Evolutionary conservation across 2,888 invertebrate species (phyloP).

Genomic region (Biston stratarius): DNA sequence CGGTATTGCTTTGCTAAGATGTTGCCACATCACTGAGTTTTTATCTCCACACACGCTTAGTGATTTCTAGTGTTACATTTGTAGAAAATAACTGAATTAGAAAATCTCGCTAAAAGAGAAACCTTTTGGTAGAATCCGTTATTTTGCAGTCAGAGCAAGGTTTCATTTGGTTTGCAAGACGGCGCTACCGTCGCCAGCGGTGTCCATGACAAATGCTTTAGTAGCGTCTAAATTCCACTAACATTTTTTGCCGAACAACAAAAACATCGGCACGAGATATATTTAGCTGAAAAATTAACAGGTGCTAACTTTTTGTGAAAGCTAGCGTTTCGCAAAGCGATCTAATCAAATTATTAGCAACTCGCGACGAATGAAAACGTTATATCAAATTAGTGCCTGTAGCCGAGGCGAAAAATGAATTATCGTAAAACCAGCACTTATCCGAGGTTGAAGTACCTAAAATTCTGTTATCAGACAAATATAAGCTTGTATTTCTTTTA

Average conservation of each 20-base stretch:
- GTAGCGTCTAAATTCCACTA: conserved; percentile 53
- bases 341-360: conserved; percentile 49
- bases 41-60: conserved; percentile 18
- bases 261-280: conserved; percentile 48
- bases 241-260: conserved; percentile 35
- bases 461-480: conserved; percentile 10
- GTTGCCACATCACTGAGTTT: conserved; percentile 31
- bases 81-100: conserved; percentile 22
- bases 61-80: conserved; percentile 34
- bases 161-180: conserved; percentile 54
- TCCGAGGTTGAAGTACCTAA: conserved; percentile 8
- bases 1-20: conserved; percentile 24
- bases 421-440: conserved; percentile 26
- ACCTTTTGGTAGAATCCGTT: conserved; percentile 22
- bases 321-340: conserved; percentile 43
- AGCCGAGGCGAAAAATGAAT: conserved; percentile 17
- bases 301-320: conserved; percentile 44
- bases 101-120: conserved; percentile 23
- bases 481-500: background rate
- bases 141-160: conserved; percentile 39
- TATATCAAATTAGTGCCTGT: conserved; percentile 27
- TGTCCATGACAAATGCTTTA: conserved; percentile 64
- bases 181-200: conserved; percentile 42
- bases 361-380: conserved; percentile 26
- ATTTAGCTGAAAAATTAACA: conserved; percentile 37